These are phyloP conservation scores for Ephestia elutella DNA, from an alignment of 1,140 invertebrate genomes.

Conservation along the genomic window DNA sequence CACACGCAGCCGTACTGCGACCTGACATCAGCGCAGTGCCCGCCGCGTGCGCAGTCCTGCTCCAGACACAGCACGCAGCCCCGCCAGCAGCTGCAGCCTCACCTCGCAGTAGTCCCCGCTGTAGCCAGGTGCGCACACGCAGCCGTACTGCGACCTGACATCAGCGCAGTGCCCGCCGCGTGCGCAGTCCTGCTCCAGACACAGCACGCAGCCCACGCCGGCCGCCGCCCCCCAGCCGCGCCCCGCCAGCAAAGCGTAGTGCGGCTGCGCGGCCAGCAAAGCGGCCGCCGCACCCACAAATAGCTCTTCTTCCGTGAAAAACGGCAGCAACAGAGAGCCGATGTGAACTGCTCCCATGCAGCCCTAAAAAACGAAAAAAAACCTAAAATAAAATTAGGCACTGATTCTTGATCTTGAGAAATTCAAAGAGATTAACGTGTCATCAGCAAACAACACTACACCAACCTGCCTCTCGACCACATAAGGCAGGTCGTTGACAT, in stretches of 20 bases:
- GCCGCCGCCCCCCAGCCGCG: slow-evolving; percentile 42
- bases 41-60: slow-evolving; percentile 89
- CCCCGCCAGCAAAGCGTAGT: slow-evolving; percentile 73
- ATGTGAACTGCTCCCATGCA: slow-evolving; percentile 94
- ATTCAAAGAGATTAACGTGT: too few relatives aligned
- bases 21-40: slow-evolving; percentile 84
- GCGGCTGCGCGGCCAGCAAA: slow-evolving; percentile 60
- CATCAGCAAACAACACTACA: too few relatives aligned
- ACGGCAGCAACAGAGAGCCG: slow-evolving; percentile 89
- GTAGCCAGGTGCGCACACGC: slow-evolving; percentile 88
- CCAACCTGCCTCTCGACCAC: too few relatives aligned
- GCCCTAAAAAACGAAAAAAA: too few relatives aligned
- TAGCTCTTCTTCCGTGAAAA: slow-evolving; percentile 84
- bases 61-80: slow-evolving; percentile 90
- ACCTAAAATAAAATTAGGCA: too few relatives aligned
- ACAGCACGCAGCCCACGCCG: slow-evolving; percentile 82
- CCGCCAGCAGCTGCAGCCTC: slow-evolving; percentile 31
- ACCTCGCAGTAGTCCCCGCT: slow-evolving; percentile 83
- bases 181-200: slow-evolving; percentile 89
- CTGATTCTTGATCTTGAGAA: too few relatives aligned
- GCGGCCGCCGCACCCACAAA: slow-evolving; percentile 76
- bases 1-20: slow-evolving; percentile 90
- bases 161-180: slow-evolving; percentile 89
- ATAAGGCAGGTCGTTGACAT: too few relatives aligned
- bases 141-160: slow-evolving; percentile 85